phyloP scores from a whole-genome alignment of 64 coral and sea anemone genomes.

The Astreopora myriophthalma region DNA sequence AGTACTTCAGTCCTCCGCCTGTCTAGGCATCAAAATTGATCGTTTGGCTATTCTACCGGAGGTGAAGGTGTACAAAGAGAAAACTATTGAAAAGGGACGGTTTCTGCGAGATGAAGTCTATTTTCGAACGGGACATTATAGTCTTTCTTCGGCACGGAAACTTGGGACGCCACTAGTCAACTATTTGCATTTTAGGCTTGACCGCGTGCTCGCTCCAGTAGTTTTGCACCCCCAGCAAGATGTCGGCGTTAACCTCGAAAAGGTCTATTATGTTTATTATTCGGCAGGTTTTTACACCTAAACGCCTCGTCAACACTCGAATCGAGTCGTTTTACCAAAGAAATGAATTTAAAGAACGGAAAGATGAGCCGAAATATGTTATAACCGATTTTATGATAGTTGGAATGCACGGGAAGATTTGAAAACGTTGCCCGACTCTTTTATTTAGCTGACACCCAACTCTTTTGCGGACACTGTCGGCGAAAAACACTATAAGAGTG shows the following conservation, averaged over 20 bases:
- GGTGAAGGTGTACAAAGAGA: background rate
- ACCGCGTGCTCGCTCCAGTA: constrained; percentile 3
- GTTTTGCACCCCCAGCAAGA: constrained; percentile 25
- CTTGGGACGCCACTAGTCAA: background rate
- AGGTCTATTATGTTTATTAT: too few species aligned
- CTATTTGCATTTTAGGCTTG: constrained; percentile 42
- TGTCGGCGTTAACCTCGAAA: constrained; percentile 9
- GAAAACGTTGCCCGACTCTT: too few species aligned
- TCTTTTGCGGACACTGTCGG: too few species aligned
- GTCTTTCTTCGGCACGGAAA: background rate
- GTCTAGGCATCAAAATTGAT: constrained; percentile 29
- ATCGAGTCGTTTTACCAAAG: too few species aligned
- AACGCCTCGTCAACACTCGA: too few species aligned
- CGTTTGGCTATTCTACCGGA: background rate
- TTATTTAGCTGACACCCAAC: too few species aligned
- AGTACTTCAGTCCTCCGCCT: constrained; percentile 65
- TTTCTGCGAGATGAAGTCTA: background rate
- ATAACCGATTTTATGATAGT: too few species aligned
- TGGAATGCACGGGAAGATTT: too few species aligned
- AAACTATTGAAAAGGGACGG: constrained; percentile 4
- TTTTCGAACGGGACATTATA: background rate
- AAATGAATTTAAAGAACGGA: too few species aligned
- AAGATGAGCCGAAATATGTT: too few species aligned
- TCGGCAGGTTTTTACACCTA: too few species aligned
- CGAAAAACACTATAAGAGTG: too few species aligned